These are phyloP conservation scores for Pygoscelis adeliae DNA, from an alignment of 2,113 vertebrate genomes.

Conservation along the genomic window DNA sequence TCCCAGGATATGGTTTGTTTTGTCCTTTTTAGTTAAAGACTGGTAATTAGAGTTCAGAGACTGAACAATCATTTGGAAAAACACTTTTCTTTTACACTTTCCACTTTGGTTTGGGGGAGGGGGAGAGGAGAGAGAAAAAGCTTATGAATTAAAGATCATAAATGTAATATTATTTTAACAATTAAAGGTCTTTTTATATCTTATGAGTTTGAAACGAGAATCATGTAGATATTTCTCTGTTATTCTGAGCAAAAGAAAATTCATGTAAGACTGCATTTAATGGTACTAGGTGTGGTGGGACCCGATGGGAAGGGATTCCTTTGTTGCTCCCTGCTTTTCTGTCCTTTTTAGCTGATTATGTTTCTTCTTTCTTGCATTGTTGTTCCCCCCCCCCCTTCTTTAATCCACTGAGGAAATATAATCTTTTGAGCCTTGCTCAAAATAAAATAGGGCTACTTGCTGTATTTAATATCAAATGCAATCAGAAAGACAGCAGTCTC, in stretches of 20 bases:
- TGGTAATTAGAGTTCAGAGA: background rate
- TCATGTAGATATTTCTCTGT: background rate
- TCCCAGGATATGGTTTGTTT: background rate
- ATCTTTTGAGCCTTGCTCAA: background rate
- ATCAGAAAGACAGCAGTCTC: background rate
- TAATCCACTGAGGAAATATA: background rate
- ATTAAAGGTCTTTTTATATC: background rate
- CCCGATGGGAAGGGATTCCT: background rate
- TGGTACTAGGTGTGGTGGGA: background rate
- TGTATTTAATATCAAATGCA: background rate
- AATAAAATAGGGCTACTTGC: background rate
- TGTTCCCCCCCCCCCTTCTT: background rate
- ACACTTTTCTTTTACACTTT: background rate
- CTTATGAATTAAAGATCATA: background rate
- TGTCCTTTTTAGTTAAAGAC: background rate
- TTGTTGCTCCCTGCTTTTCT: background rate
- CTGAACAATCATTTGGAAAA: background rate
- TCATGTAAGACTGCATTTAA: background rate
- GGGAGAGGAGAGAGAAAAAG: background rate
- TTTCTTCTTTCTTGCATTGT: background rate
- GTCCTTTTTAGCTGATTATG: background rate
- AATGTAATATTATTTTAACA: background rate
- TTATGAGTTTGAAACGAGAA: background rate
- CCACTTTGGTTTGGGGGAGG: background rate
- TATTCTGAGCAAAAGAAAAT: background rate